A percentile compares a stretch with the other conserved stretches of the same genome.
phyloP scores from a whole-genome alignment of 2,113 vertebrate species.

The Lasiurus borealis region DNA sequence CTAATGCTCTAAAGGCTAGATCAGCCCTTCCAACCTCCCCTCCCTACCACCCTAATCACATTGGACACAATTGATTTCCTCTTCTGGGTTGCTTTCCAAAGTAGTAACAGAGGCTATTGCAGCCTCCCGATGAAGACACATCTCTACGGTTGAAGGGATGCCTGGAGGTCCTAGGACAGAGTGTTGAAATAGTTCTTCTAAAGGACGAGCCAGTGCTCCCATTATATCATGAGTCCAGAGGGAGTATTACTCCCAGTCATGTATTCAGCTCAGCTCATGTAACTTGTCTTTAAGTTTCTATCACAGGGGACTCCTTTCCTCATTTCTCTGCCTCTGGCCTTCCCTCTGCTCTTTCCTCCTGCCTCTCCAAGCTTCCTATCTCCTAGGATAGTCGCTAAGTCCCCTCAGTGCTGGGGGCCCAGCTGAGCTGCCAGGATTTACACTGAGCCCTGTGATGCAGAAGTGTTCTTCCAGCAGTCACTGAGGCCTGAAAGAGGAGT shows the following conservation, averaged over 20 bases:
- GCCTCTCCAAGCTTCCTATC: not conserved
- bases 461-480: not conserved
- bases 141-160: slow-evolving; percentile 33
- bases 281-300: not conserved
- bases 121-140: slow-evolving; percentile 56
- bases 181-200: slow-evolving; percentile 5
- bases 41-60: not conserved
- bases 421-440: not conserved
- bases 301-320: not conserved
- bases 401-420: not conserved
- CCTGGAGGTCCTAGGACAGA: slow-evolving; percentile 58
- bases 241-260: not conserved
- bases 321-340: not conserved
- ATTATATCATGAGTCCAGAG: not conserved
- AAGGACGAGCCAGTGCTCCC: not conserved
- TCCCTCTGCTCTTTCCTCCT: not conserved
- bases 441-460: not conserved
- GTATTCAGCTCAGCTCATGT: not conserved
- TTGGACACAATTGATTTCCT: slow-evolving; percentile 59
- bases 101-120: not conserved
- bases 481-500: not conserved
- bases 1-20: not conserved
- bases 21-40: not conserved
- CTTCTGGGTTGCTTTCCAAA: slow-evolving; percentile 49
- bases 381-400: slow-evolving; percentile 52